Evolutionary conservation across 2,888 invertebrate genomes (phyloP).

Genomic region (Protonemura montana): DNA sequence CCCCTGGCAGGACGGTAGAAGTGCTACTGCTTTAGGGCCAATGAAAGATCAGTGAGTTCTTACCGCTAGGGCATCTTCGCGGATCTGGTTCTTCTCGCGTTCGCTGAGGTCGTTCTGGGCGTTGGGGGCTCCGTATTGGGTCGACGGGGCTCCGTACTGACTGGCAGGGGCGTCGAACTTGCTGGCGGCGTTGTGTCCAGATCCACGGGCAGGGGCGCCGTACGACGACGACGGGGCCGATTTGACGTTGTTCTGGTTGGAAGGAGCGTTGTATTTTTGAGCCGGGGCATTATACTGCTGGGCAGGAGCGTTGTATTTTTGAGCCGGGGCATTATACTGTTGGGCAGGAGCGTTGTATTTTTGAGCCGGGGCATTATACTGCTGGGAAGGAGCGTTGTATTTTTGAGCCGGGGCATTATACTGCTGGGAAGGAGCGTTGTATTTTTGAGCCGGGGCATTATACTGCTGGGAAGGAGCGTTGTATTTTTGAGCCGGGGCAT

Average conservation of each 20-base stretch:
- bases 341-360: constrained; percentile 19
- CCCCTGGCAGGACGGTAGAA: no score
- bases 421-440: constrained; percentile 5
- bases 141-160: constrained; percentile 22
- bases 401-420: neutral
- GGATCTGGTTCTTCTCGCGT: constrained; percentile 34
- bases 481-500: constrained; percentile 43
- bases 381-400: neutral
- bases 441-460: constrained; percentile 27
- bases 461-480: constrained; percentile 33
- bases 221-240: constrained; percentile 55
- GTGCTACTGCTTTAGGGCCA: no score
- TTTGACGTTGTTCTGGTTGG: constrained; percentile 42
- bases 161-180: constrained; percentile 58
- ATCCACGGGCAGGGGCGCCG: constrained; percentile 46
- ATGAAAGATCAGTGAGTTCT: constrained; percentile 23
- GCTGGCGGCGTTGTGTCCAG: constrained; percentile 47
- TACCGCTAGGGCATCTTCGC: neutral
- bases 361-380: neutral
- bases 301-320: constrained; percentile 15
- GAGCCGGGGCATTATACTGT: constrained; percentile 45
- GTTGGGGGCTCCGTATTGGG: constrained; percentile 23
- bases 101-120: constrained; percentile 35
- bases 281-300: no score
- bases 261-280: constrained; percentile 33